Evolutionary conservation across 2,113 vertebrate species (phyloP).

Genomic region (Empidonax alnorum): DNA sequence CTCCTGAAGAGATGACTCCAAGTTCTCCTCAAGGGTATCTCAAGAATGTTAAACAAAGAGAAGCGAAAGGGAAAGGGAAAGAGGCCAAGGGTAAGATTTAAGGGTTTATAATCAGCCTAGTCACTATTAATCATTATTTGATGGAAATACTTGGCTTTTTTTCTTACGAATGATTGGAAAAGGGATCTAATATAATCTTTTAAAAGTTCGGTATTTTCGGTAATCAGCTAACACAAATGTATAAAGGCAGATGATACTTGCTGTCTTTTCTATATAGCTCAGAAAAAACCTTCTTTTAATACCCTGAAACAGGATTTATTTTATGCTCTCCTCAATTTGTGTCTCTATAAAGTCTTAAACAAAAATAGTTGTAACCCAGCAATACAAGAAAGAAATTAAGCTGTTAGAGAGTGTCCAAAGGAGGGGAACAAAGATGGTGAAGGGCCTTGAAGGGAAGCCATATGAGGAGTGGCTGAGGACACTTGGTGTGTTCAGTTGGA

Average conservation of each 20-base stretch:
- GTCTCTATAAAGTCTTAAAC: not conserved
- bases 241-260: not conserved
- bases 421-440: not conserved
- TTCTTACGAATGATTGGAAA: not conserved
- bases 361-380: not conserved
- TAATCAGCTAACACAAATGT: not conserved
- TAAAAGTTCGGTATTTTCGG: not conserved
- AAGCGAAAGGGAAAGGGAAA: slow-evolving; percentile 86
- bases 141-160: not conserved
- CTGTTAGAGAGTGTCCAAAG: not conserved
- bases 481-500: not conserved
- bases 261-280: not conserved
- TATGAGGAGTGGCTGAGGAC: not conserved
- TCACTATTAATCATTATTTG: not conserved
- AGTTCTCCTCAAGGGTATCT: slow-evolving; percentile 78
- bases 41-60: slow-evolving; percentile 82
- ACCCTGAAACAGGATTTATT: not conserved
- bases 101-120: not conserved
- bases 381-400: not conserved
- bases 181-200: not conserved
- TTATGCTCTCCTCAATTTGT: not conserved
- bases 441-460: not conserved
- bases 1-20: slow-evolving; percentile 71
- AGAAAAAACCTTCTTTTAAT: not conserved
- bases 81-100: slow-evolving; percentile 80